phyloP scores from a whole-genome alignment of 1,140 invertebrate species.

The Diachasmimorpha longicaudata region DNA sequence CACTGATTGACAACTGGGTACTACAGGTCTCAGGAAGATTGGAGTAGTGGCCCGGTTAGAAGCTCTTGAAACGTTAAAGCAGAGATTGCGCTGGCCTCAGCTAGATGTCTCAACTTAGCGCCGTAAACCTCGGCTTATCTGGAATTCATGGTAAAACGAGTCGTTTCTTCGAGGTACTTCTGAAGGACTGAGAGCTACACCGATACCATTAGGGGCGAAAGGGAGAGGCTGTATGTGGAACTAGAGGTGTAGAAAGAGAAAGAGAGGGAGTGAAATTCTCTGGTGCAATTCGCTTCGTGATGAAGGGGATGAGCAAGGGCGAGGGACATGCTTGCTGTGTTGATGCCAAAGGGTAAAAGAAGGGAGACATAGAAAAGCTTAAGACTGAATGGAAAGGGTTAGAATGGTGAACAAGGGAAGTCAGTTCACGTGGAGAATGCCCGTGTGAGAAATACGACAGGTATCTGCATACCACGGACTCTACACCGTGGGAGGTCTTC shows the following conservation, averaged over 20 bases:
- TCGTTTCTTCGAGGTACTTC: constrained; percentile 40
- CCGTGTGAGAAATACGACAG: constrained; percentile 11
- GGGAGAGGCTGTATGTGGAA: neutral
- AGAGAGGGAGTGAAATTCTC: neutral
- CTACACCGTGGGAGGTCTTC: neutral
- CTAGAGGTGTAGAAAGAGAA: no score
- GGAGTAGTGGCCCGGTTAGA: neutral
- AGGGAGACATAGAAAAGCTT: neutral
- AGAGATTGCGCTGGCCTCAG: neutral
- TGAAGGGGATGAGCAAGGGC: neutral
- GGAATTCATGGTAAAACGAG: constrained; percentile 46
- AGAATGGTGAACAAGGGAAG: neutral
- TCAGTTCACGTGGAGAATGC: neutral
- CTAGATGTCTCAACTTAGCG: constrained; percentile 4
- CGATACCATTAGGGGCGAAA: constrained; percentile 33
- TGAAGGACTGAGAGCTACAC: constrained; percentile 32
- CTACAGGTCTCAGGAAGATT: neutral
- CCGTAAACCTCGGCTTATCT: constrained; percentile 48
- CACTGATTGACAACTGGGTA: neutral
- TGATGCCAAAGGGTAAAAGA: neutral
- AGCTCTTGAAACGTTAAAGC: neutral
- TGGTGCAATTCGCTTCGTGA: neutral
- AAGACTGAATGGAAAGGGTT: neutral
- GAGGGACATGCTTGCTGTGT: neutral
- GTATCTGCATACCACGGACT: constrained; percentile 10